These are phyloP conservation scores for Dysmachus trigonus DNA, from an alignment of 2,888 invertebrate species.

Conservation along the genomic window DNA sequence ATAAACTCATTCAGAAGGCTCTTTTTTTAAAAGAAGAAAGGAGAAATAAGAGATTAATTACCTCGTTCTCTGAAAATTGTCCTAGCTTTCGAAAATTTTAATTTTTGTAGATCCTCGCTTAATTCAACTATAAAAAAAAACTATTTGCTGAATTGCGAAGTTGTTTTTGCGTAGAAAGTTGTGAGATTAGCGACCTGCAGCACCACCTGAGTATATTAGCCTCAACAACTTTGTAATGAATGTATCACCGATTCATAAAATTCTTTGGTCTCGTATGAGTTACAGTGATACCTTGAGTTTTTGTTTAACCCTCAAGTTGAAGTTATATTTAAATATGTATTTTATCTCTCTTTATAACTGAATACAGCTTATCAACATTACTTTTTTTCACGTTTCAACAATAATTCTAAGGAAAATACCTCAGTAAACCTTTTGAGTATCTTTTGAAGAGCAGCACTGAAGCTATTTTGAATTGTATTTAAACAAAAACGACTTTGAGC, in stretches of 20 bases:
- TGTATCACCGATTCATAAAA: slow-evolving; percentile 31
- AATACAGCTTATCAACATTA: background rate
- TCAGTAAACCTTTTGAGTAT: background rate
- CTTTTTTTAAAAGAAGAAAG: too few relatives aligned
- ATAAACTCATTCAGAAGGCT: background rate
- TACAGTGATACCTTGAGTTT: background rate
- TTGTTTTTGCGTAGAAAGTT: background rate
- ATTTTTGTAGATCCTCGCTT: background rate
- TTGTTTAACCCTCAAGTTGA: background rate
- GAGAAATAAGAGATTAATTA: too few relatives aligned
- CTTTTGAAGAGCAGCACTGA: background rate
- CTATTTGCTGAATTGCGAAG: background rate
- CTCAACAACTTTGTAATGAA: background rate
- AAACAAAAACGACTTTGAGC: background rate
- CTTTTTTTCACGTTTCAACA: background rate
- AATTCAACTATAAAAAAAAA: background rate
- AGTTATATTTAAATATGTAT: background rate
- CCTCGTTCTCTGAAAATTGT: too few relatives aligned
- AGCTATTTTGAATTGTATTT: background rate
- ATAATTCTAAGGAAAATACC: background rate
- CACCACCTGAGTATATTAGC: background rate
- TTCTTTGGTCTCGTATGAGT: slow-evolving; percentile 12
- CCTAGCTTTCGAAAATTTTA: too few relatives aligned
- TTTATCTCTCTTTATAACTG: background rate
- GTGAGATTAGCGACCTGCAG: background rate